Evolutionary conservation across 1,140 invertebrate genomes (phyloP), one percentile per base, ranked within the genome.

Genomic region (Drosophila pruinosa): DNA sequence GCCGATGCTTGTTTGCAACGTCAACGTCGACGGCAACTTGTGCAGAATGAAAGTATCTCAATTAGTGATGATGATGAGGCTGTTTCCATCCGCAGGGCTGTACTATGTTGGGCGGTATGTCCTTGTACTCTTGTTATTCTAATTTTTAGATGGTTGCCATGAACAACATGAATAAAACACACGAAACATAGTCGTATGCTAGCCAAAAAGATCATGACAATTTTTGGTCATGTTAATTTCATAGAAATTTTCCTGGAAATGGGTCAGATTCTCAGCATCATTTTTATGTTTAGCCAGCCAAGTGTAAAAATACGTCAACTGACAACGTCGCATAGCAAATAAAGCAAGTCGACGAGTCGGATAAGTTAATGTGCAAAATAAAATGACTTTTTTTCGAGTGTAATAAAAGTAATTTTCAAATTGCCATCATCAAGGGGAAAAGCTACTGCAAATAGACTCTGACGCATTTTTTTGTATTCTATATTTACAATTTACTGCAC

Each of bases 361-460:
- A 31, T 34, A 74, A 70, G 36, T 50, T 58, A 57, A 75, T 75
- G 70, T 72, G 38, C 52, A 74, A 79, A 78, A 85, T 67, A 82
- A 89, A 86, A 77, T 70, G 72, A 69, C 71, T 89, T 56, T 36
- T 22, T 15, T 12, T 4, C 15, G 73, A 88, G 78, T 67, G 73
- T 80, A 83, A 83, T 79, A 65, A 83, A 89, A 85, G 64, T 82
- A 82, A 78, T 82, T 82, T 78, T 65, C 63, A 72, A 86, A 86
- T 74, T 77, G 73, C 59, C 47, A 54, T 24, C 72, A 24, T 48
- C 28, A 67, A 63, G 24, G 45, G 73, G 47, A 38, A 74, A 59
- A 38, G 50, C 57, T 17, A n/a, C n/a, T n/a, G 6, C 2, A 48
- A 4, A 28, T 15, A 48, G 12, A 2, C 14, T 48, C 12, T 15